Percentiles rank a stretch among this genome's conserved stretches.
Conservation (phyloP, 2,888 invertebrate genomes). For the Lasioglossum oenotherae region DNA sequence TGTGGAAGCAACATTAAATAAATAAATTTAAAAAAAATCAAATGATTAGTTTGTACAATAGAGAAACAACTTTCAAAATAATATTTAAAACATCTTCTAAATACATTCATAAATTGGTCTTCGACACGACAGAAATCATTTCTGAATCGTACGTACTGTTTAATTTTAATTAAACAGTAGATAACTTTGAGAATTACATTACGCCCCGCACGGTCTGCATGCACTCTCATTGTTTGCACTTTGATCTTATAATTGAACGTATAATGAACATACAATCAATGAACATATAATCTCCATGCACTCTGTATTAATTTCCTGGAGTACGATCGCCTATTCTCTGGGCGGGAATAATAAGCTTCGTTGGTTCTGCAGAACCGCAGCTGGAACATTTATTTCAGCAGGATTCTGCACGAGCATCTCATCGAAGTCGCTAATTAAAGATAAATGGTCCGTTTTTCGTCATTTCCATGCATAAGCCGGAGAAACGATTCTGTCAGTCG, state of each 20-base stretch:
- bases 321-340: not conserved
- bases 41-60: too few species aligned
- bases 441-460: not conserved
- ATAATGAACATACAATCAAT: not conserved
- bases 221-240: not conserved
- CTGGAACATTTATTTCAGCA: not conserved
- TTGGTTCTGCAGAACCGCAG: not conserved
- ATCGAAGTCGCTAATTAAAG: not conserved
- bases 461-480: not conserved
- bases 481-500: not conserved
- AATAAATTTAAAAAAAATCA: too few species aligned
- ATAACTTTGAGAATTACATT: not conserved
- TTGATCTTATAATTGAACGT: not conserved
- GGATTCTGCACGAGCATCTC: not conserved
- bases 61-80: too few species aligned
- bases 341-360: not conserved
- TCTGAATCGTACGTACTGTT: too few species aligned
- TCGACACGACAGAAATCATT: too few species aligned
- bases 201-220: not conserved
- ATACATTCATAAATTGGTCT: too few species aligned
- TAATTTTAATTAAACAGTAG: not conserved
- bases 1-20: too few species aligned
- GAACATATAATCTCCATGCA: not conserved
- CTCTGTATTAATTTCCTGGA: not conserved
- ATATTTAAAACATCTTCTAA: too few species aligned